These are phyloP conservation scores for Engystomops pustulosus DNA, from an alignment of 2,113 vertebrate species.

Conservation along the genomic window DNA sequence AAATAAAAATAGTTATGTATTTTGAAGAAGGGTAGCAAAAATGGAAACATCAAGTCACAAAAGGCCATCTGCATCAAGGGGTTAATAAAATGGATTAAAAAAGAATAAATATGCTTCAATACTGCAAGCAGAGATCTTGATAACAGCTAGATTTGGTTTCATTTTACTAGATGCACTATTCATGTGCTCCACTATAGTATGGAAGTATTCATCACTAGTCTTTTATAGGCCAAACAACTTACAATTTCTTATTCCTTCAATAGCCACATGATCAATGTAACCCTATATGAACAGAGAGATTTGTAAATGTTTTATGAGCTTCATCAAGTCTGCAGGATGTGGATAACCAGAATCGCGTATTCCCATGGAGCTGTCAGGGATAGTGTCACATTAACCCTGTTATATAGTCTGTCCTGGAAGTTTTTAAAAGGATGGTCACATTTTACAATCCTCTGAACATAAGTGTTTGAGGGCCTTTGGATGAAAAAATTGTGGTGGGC, in stretches of 20 bases:
- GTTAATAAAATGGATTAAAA: no score
- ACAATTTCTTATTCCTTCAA: not conserved
- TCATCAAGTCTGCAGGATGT: not conserved
- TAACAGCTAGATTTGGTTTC: no score
- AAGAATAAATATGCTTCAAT: no score
- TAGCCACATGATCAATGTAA: not conserved
- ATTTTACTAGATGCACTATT: no score
- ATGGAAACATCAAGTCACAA: no score
- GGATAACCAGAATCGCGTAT: not conserved
- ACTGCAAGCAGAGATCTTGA: no score
- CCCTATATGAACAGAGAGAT: not conserved
- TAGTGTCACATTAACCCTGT: not conserved
- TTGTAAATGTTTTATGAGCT: not conserved
- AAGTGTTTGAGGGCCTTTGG: not conserved
- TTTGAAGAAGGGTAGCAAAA: no score
- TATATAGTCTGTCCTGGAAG: not conserved
- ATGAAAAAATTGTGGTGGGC: no score
- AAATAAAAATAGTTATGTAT: no score
- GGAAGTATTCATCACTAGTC: no score
- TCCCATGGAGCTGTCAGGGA: not conserved
- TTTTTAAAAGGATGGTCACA: not conserved
- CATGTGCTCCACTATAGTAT: no score
- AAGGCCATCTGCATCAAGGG: no score
- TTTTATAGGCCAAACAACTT: not conserved
- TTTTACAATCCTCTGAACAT: not conserved